Conservation (phyloP, 2,888 invertebrate species). For the Cabera pusaria region DNA sequence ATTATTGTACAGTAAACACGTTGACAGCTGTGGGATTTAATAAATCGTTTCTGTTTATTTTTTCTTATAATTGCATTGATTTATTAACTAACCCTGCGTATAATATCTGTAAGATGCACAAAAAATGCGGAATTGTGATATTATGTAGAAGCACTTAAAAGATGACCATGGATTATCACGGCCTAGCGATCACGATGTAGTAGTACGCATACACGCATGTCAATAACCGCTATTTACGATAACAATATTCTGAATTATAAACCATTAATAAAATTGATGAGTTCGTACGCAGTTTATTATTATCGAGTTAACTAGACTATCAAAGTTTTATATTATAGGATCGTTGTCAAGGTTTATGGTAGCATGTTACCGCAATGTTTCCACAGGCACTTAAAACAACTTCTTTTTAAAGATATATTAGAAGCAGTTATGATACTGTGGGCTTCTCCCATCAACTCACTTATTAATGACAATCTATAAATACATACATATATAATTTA, state of each 20-base stretch:
- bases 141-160: conserved; percentile 44
- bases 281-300: too few species aligned
- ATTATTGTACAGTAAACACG: too few species aligned
- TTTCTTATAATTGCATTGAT: conserved; percentile 4
- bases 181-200: conserved; percentile 39
- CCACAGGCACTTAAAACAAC: conserved; percentile 23
- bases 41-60: conserved; percentile 3
- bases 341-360: too few species aligned
- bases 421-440: too few species aligned
- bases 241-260: conserved; percentile 17
- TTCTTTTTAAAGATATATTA: too few species aligned
- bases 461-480: too few species aligned
- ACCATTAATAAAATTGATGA: too few species aligned
- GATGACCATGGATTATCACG: conserved; percentile 57
- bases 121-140: conserved; percentile 36
- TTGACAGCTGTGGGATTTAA: too few species aligned
- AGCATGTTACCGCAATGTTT: conserved; percentile 14
- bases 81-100: conserved; percentile 16
- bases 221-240: conserved; percentile 40
- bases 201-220: conserved; percentile 24
- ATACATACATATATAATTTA: too few species aligned
- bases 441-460: too few species aligned
- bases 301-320: too few species aligned
- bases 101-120: conserved; percentile 12
- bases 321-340: too few species aligned